Evolutionary conservation across 2,113 vertebrate genomes (phyloP), one percentile per base, ranked within the genome.

Genomic region (Lepus europaeus): DNA sequence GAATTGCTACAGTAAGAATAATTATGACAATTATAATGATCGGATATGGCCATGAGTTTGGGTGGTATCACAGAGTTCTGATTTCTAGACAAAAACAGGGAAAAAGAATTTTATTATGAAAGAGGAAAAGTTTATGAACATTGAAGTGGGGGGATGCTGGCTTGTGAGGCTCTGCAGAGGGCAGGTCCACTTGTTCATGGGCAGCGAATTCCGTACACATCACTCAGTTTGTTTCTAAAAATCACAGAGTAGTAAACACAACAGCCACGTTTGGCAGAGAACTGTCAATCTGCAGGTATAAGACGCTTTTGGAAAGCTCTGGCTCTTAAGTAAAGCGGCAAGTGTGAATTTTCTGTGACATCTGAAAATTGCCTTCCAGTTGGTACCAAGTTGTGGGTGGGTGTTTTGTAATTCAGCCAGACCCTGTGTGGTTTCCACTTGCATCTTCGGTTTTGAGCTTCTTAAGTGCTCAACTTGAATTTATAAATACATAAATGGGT

Each of bases 61-160:
- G 63, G 36, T 31, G 51, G 56, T 9, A n/a, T 84, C 16, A 10
- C 31, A 45, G 70, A 69, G 2, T 64, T 33, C 25, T 33, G 23
- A 80, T 76, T 74, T 9, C 36, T 53, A 31, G 64, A 74, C 72
- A 68, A 80, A 85, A 80, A 16, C 31, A 33, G 3, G 49, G 23
- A 76, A 80, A 74, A 73, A 56, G 72, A 61, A 56, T 81, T 85
- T 64, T 76, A n/a, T 92, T 78, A 31, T 79, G 13, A 91, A 79
- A 68, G 25, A 79, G 12, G 31, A 39, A 53, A 79, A 33, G 17
- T 66, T 68, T 80, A 56, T 79, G 19, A 79, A 59, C n/a, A 13
- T 33, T 68, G 51, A 63, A 59, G 63, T 5, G 25, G 63, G 82
- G 33, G 13, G 49, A 61, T 27, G 56, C 33, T 84, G 25, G 13